Conservation (phyloP, 2,888 invertebrate species). For the Drosophila mayaguana region DNA sequence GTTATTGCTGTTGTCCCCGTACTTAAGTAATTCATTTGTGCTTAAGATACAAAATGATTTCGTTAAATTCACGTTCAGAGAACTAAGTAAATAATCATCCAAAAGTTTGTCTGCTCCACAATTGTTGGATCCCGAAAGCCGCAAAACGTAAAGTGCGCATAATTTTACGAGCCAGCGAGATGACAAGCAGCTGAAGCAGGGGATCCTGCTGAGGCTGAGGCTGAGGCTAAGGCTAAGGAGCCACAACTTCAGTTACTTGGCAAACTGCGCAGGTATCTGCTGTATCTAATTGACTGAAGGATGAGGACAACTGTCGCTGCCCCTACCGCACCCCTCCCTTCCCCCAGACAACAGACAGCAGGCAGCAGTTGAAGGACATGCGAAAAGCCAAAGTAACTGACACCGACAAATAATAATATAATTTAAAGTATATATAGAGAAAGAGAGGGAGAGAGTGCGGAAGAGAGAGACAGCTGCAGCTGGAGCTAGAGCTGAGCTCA, state of each 20-base stretch:
- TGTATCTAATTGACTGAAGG: conserved; percentile 71
- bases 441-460: too few relatives aligned
- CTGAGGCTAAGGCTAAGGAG: background rate
- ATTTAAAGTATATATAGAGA: conserved; percentile 51
- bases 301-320: background rate
- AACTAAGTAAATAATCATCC: conserved; percentile 76
- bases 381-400: conserved; percentile 50
- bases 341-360: background rate
- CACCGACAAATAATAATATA: conserved; percentile 66
- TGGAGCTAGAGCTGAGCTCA: conserved; percentile 25
- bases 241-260: conserved; percentile 16
- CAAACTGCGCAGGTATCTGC: conserved; percentile 52
- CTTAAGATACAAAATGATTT: conserved; percentile 74
- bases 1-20: conserved; percentile 43
- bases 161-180: conserved; percentile 57
- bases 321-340: background rate
- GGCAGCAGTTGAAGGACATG: conserved; percentile 11
- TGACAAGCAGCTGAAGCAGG: background rate
- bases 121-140: conserved; percentile 60
- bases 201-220: background rate
- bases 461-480: conserved; percentile 18
- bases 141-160: conserved; percentile 77
- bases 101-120: conserved; percentile 43
- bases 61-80: conserved; percentile 69
- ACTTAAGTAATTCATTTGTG: conserved; percentile 77